Percentiles rank a stretch among this genome's conserved stretches.
These are phyloP conservation scores for Propithecus coquereli DNA, from an alignment of 2,113 vertebrate species.

Conservation along the genomic window DNA sequence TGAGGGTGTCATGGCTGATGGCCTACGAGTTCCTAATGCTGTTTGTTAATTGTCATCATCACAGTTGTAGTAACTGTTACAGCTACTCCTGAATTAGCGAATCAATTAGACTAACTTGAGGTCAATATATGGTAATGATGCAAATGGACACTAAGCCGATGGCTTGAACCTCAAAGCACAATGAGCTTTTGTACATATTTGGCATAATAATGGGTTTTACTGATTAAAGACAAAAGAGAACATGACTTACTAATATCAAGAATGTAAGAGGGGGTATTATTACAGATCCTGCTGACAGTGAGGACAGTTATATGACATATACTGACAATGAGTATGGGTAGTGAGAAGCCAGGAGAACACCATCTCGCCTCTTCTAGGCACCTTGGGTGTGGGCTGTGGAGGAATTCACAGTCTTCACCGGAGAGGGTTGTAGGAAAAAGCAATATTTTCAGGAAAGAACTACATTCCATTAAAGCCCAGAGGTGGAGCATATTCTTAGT, in stretches of 20 bases:
- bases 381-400: neutral
- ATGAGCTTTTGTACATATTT: neutral
- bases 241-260: neutral
- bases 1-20: neutral
- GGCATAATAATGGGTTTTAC: neutral
- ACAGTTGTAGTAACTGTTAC: neutral
- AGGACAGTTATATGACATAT: neutral
- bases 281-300: neutral
- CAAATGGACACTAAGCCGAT: neutral
- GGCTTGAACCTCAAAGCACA: neutral
- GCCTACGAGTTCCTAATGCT: neutral
- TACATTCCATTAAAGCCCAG: neutral
- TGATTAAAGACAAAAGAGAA: neutral
- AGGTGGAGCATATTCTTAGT: neutral
- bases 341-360: neutral
- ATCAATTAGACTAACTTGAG: neutral
- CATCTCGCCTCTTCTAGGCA: neutral
- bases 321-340: neutral
- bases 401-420: neutral
- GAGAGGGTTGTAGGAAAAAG: neutral
- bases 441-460: conserved; percentile 34
- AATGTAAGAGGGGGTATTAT: neutral
- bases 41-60: neutral
- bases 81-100: neutral
- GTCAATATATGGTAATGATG: neutral